These are phyloP conservation scores for Lipophrys pholis DNA, from an alignment of 2,113 vertebrate genomes.

Conservation along the genomic window DNA sequence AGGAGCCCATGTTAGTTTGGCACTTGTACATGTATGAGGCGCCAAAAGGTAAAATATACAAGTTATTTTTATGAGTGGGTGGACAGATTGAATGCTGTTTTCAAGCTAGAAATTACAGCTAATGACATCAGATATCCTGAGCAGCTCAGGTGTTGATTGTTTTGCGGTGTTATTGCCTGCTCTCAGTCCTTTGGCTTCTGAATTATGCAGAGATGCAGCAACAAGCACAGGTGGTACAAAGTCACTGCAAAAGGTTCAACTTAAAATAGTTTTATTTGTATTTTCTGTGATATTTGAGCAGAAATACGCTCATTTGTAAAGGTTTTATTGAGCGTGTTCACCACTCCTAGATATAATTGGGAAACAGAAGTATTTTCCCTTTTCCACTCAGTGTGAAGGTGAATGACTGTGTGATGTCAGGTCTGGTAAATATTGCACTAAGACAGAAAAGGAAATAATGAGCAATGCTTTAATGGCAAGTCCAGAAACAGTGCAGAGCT, in stretches of 20 bases:
- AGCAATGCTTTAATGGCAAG: conserved; percentile 57
- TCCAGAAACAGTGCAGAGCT: conserved; percentile 47
- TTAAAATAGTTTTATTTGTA: background rate
- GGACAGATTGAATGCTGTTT: background rate
- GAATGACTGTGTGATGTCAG: conserved; percentile 25
- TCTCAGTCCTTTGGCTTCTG: background rate
- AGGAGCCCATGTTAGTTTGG: no score
- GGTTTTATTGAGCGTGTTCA: background rate
- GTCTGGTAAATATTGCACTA: conserved; percentile 28
- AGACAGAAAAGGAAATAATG: conserved; percentile 48
- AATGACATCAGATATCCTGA: background rate
- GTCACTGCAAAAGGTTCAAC: no score
- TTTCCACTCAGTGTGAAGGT: conserved; percentile 20
- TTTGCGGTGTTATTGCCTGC: background rate
- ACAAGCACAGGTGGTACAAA: no score
- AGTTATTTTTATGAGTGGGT: no score
- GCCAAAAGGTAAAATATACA: background rate
- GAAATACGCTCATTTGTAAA: background rate
- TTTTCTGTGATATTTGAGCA: conserved; percentile 12
- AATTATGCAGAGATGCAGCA: no score
- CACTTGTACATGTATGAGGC: no score
- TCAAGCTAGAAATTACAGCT: background rate
- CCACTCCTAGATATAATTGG: background rate
- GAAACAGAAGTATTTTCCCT: conserved; percentile 15
- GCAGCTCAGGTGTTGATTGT: background rate